Conservation (phyloP, 2,113 vertebrate genomes). For the Pseudopipra pipra region DNA sequence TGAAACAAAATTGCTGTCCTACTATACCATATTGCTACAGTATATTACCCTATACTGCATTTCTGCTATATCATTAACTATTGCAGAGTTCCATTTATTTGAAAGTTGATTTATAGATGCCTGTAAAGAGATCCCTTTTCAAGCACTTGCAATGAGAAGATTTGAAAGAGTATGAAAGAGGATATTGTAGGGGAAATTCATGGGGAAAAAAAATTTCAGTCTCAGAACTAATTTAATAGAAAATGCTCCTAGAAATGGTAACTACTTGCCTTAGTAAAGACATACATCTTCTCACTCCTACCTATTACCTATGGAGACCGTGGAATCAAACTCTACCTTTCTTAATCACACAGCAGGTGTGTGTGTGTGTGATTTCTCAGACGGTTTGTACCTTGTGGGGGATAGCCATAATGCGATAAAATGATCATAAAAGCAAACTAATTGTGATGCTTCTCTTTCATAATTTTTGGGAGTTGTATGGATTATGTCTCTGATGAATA, state of each 20-base stretch:
- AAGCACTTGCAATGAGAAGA: not conserved
- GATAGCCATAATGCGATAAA: not conserved
- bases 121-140: not conserved
- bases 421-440: not conserved
- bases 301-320: not conserved
- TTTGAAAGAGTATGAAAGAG: not conserved
- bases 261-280: not conserved
- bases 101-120: not conserved
- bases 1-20: not conserved
- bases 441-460: not conserved
- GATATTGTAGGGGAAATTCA: not conserved
- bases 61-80: not conserved
- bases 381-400: not conserved
- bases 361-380: not conserved
- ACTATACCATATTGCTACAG: not conserved
- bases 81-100: not conserved
- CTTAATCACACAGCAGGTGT: not conserved
- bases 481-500: not conserved
- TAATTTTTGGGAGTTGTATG: not conserved
- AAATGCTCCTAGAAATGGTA: not conserved
- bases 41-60: not conserved
- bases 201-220: not conserved
- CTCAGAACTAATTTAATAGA: not conserved
- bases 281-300: not conserved
- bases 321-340: not conserved